Percentiles rank a stretch among this genome's conserved stretches.
These are phyloP conservation scores for Gerris buenoi DNA, from an alignment of 1,140 invertebrate species.

Conservation along the genomic window DNA sequence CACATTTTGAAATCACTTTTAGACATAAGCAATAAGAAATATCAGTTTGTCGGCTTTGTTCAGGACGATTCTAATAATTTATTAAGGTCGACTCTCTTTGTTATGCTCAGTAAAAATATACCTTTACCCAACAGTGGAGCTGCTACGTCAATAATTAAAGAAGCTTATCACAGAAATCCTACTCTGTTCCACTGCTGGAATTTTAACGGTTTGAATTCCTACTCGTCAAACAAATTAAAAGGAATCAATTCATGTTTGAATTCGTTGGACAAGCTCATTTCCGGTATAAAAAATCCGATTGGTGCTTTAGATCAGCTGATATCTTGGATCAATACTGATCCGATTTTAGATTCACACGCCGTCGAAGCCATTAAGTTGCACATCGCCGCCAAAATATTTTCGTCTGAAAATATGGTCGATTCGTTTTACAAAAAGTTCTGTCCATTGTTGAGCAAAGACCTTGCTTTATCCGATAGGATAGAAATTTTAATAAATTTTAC, in stretches of 20 bases:
- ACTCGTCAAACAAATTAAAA: not conserved
- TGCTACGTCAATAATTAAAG: not conserved
- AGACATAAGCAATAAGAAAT: not conserved
- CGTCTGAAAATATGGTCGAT: not conserved
- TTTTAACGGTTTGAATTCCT: not conserved
- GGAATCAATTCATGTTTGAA: not conserved
- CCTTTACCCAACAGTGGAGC: not conserved
- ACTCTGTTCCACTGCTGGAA: not conserved
- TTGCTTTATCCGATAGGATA: not conserved
- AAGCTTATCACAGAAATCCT: not conserved
- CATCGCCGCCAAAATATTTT: constrained; percentile 31
- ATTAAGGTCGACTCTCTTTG: not conserved
- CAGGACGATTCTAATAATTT: not conserved
- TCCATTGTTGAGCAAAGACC: not conserved
- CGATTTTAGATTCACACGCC: constrained; percentile 30
- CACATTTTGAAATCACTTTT: not conserved
- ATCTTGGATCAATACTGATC: constrained; percentile 31
- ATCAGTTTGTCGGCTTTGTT: not conserved
- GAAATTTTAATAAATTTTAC: not conserved
- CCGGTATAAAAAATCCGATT: constrained; percentile 8
- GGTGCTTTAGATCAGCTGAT: constrained; percentile 27
- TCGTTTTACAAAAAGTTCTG: not conserved
- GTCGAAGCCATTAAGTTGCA: constrained; percentile 38
- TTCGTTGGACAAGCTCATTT: not conserved
- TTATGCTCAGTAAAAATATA: not conserved